These are phyloP conservation scores for Rapana venosa DNA, from an alignment of 2,888 invertebrate species.

Conservation along the genomic window DNA sequence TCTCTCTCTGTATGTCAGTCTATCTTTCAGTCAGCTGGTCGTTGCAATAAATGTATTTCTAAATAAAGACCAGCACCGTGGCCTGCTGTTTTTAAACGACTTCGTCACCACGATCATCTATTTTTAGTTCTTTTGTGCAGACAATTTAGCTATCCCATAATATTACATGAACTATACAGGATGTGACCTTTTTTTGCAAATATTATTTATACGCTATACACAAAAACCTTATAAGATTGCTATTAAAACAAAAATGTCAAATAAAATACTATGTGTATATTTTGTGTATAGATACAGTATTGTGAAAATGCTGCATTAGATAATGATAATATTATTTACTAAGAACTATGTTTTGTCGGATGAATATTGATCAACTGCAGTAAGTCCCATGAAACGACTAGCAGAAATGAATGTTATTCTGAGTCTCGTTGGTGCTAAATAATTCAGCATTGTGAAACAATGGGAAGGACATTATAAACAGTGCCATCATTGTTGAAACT, in stretches of 20 bases:
- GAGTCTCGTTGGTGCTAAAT: constrained; percentile 32
- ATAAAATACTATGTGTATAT: background rate
- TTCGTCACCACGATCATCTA: constrained; percentile 14
- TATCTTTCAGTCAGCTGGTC: background rate
- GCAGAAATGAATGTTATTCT: constrained; percentile 46
- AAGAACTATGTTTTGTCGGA: constrained; percentile 19
- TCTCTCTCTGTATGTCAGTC: background rate
- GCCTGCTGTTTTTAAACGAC: constrained; percentile 12
- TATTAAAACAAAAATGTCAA: background rate
- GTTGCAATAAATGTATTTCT: background rate
- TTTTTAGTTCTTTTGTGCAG: constrained; percentile 37
- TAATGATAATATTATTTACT: background rate
- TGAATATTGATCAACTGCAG: constrained; percentile 33
- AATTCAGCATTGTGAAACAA: constrained; percentile 36
- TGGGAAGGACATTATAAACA: constrained; percentile 35
- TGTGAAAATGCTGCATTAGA: background rate
- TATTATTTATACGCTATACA: constrained; percentile 42
- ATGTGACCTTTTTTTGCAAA: constrained; percentile 44
- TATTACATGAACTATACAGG: constrained; percentile 42
- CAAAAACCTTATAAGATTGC: background rate
- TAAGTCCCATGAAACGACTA: constrained; percentile 50
- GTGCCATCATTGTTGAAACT: constrained; percentile 20
- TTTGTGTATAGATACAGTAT: background rate
- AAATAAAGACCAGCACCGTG: background rate
- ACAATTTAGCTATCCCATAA: constrained; percentile 45